Conservation (phyloP, 1,140 invertebrate genomes). For the Euura lappo region DNA sequence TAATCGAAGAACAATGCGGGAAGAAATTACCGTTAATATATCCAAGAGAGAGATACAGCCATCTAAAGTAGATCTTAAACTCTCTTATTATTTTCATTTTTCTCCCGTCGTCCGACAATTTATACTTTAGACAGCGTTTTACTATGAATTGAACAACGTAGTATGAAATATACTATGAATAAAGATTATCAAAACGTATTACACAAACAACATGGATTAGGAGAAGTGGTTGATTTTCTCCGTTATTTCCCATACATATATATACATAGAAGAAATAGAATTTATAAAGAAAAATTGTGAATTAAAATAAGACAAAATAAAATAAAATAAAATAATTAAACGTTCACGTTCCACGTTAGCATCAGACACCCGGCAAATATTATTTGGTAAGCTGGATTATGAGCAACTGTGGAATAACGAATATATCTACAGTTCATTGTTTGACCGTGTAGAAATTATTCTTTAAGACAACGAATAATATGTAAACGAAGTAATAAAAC, state of each 20-base stretch:
- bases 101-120: not conserved
- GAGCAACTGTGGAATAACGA: conserved; percentile 31
- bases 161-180: not conserved
- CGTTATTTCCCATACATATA: not conserved
- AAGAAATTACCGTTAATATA: not conserved
- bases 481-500: not conserved
- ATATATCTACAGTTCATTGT: conserved; percentile 21
- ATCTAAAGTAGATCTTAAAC: too few relatives aligned
- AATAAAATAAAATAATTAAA: conserved; percentile 1
- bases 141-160: not conserved
- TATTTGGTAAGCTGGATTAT: conserved; percentile 41
- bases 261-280: too few relatives aligned
- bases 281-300: too few relatives aligned
- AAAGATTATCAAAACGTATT: not conserved
- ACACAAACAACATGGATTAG: conserved; percentile 2
- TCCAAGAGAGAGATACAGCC: not conserved
- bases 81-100: too few relatives aligned
- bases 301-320: not conserved
- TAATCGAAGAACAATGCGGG: too few relatives aligned
- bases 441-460: not conserved
- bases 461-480: not conserved
- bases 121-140: not conserved
- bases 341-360: not conserved
- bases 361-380: conserved; percentile 35
- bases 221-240: not conserved